Base-by-base conservation (phyloP, 2,797 vertebrate species). In the Pachyuromys duprasi region DNA sequence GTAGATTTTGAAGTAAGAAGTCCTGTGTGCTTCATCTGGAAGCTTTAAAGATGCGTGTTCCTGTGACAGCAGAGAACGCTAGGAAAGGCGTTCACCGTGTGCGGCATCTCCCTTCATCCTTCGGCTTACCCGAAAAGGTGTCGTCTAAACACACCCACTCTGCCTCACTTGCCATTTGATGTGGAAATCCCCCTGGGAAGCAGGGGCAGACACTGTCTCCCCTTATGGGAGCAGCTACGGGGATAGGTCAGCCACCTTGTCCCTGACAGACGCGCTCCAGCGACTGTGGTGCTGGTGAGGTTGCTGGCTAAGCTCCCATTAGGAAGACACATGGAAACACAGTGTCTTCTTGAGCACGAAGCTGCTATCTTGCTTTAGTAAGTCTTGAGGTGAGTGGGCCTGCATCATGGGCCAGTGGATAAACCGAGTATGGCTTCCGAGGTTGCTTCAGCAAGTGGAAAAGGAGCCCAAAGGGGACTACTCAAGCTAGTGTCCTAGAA, bases 51-150 rank as follows among this genome's bases (percentile, higher is more conserved):
- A n/a, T 24, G 26, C 72, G 8, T 57, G 15, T 86, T 84, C 28
- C 81, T 86, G 67, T 26, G 31, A 60, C 53, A n/a, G 2, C 86
- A 42, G 92, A 33, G 70, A 18, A 60, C 75, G 12, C 78, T 74
- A 14, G 33, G 22, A 45, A 53, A 49, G 12, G 12, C 63, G 4
- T 63, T 89, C 13, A 18, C 36, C 42, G 3, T 45, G 0, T 79
- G 9, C 92, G 86, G 72, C 20, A 84, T 84, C 93, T 74, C 57
- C 36, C 18, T 94, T 53, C 63, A 70, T 89, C n/a, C 49, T 60
- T 18, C 33, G 53, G 42, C 36, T 57, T 79, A 33, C 22, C 72
- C 87, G n/a, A n/a, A n/a, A n/a, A n/a, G n/a, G n/a, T n/a, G n/a
- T 22, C 60, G 53, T 96, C 49, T 20, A 69, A 2, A 74, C n/a